These are phyloP conservation scores for Zingel zingel DNA, from an alignment of 2,113 vertebrate genomes.

Conservation along the genomic window DNA sequence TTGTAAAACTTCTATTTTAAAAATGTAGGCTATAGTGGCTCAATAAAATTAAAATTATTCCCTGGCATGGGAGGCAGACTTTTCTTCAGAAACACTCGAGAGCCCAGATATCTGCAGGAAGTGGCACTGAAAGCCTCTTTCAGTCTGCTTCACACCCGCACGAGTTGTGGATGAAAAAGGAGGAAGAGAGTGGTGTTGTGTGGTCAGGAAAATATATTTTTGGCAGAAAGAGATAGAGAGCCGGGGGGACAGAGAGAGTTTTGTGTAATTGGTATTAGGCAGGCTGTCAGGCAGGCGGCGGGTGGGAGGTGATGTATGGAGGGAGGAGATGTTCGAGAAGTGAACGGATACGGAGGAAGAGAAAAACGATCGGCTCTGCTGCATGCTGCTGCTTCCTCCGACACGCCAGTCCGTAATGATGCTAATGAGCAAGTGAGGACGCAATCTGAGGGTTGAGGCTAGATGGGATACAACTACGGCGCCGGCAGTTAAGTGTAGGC, in stretches of 20 bases:
- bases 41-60: neutral
- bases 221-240: neutral
- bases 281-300: constrained; percentile 42
- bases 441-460: too few species aligned
- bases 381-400: neutral
- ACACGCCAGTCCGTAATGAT: neutral
- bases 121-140: constrained; percentile 10
- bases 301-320: constrained; percentile 54
- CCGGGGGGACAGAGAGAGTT: constrained; percentile 9
- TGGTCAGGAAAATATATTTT: constrained; percentile 27
- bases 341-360: constrained; percentile 14
- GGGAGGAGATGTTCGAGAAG: constrained; percentile 20
- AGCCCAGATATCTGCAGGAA: neutral
- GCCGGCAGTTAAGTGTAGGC: too few species aligned
- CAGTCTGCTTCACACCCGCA: constrained; percentile 22
- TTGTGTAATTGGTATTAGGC: constrained; percentile 58
- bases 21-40: neutral
- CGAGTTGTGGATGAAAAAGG: constrained; percentile 14
- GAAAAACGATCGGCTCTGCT: neutral
- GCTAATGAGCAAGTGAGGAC: too few species aligned
- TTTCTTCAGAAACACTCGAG: neutral
- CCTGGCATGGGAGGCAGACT: neutral
- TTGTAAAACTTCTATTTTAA: neutral
- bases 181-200: neutral
- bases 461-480: too few species aligned